These are phyloP conservation scores for Sibirionetta formosa DNA, from an alignment of 2,797 vertebrate species.

Conservation along the genomic window DNA sequence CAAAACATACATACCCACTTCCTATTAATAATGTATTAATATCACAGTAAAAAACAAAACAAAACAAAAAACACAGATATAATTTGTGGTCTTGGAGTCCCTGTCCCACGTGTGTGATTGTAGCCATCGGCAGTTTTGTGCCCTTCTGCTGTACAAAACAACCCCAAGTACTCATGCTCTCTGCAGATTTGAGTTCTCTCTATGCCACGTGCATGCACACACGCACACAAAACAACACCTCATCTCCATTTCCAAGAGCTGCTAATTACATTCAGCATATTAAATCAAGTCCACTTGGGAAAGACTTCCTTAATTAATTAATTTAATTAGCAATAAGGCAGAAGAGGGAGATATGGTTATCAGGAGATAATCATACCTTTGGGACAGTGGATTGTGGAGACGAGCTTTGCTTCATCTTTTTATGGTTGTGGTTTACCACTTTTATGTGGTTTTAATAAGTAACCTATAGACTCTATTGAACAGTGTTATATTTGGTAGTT, in stretches of 20 bases:
- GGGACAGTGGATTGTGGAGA: constrained; percentile 31
- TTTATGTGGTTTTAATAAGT: constrained; percentile 52
- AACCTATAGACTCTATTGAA: background rate
- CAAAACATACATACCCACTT: background rate
- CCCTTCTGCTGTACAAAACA: background rate
- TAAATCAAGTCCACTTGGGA: constrained; percentile 79
- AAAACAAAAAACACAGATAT: background rate
- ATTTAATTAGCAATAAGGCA: constrained; percentile 81
- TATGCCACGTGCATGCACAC: background rate
- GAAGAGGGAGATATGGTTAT: constrained; percentile 76
- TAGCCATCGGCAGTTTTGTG: accelerated
- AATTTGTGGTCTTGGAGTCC: accelerated
- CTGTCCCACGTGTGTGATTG: accelerated
- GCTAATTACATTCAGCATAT: constrained; percentile 74
- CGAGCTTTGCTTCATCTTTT: constrained; percentile 34
- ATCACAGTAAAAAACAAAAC: accelerated
- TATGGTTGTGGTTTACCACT: constrained; percentile 1
- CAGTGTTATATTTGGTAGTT: background rate
- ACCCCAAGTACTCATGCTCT: background rate
- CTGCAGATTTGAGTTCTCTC: background rate
- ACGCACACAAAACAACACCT: constrained; percentile 17
- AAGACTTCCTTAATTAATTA: constrained; percentile 82
- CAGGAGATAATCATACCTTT: constrained; percentile 76
- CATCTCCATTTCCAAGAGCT: constrained; percentile 72
- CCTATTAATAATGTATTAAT: background rate